phyloP scores from a whole-genome alignment of 2,113 vertebrate species.

The Cyanoderma ruficeps region DNA sequence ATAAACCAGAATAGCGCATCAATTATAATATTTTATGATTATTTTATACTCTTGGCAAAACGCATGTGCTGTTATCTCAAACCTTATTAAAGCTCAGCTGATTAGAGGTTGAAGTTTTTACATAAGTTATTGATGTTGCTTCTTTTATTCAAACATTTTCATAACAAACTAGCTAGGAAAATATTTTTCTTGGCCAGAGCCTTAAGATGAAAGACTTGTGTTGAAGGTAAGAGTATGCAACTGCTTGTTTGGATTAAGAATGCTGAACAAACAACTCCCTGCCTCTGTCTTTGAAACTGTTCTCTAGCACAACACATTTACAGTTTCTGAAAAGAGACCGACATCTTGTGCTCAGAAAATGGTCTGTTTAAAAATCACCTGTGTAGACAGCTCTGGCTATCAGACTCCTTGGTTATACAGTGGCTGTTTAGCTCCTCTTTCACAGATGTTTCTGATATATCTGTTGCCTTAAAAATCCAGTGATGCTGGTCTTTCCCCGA shows the following conservation, averaged over 20 bases:
- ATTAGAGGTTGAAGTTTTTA: constrained; percentile 65
- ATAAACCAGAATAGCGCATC: constrained; percentile 59
- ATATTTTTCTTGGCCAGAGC: constrained; percentile 77
- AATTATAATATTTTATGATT: constrained; percentile 71
- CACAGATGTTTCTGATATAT: neutral
- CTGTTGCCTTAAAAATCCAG: neutral
- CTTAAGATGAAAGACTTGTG: constrained; percentile 30
- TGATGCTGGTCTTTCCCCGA: neutral
- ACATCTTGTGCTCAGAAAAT: neutral
- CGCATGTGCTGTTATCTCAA: constrained; percentile 52
- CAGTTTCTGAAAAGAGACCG: neutral
- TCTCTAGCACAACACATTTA: neutral
- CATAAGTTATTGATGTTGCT: constrained; percentile 71
- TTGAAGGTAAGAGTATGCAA: constrained; percentile 62
- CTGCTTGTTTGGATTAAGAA: constrained; percentile 58
- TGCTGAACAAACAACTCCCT: constrained; percentile 32
- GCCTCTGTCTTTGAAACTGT: neutral
- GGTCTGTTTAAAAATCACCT: neutral
- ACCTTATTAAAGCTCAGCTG: constrained; percentile 60
- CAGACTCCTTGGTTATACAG: neutral
- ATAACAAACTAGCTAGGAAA: constrained; percentile 76
- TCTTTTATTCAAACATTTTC: constrained; percentile 78
- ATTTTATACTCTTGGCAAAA: constrained; percentile 74
- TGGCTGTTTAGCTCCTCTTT: neutral
- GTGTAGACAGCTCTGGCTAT: neutral